phyloP scores from a whole-genome alignment of 2,888 invertebrate species.

The Diabrotica balteata region DNA sequence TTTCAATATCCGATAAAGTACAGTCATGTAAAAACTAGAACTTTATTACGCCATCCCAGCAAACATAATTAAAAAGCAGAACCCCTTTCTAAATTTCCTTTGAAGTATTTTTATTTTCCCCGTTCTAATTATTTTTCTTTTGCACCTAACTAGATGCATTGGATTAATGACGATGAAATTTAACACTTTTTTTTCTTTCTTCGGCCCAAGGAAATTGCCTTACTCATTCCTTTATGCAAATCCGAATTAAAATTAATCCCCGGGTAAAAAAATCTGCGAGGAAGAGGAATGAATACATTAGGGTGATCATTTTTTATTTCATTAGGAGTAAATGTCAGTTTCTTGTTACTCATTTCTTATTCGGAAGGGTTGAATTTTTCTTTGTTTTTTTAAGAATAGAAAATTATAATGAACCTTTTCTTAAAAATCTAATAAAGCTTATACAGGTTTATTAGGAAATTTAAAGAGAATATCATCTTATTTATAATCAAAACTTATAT shows the following conservation, averaged over 20 bases:
- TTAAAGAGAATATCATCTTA: too few species aligned
- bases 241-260: constrained; percentile 31
- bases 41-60: not conserved
- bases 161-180: constrained; percentile 31
- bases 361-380: constrained; percentile 34
- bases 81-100: constrained; percentile 24
- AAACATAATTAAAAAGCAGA: constrained; percentile 21
- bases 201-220: constrained; percentile 19
- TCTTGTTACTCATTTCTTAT: constrained; percentile 33
- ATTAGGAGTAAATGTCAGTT: constrained; percentile 34
- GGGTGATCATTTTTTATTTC: constrained; percentile 42
- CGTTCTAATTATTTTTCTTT: constrained; percentile 30
- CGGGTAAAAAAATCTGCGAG: constrained; percentile 27
- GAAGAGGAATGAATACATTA: constrained; percentile 37
- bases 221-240: constrained; percentile 31
- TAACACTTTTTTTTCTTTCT: constrained; percentile 33
- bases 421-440: too few species aligned
- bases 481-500: too few species aligned
- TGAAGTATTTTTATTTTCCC: constrained; percentile 30
- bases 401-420: too few species aligned
- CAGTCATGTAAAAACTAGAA: not conserved
- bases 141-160: constrained; percentile 31
- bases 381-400: constrained; percentile 17
- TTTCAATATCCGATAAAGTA: constrained; percentile 9
- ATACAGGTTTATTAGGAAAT: too few species aligned